A percentile compares a stretch with the other conserved stretches of the same genome.
Conservation (phyloP, 2,113 vertebrate species). For the Strigops habroptila region DNA sequence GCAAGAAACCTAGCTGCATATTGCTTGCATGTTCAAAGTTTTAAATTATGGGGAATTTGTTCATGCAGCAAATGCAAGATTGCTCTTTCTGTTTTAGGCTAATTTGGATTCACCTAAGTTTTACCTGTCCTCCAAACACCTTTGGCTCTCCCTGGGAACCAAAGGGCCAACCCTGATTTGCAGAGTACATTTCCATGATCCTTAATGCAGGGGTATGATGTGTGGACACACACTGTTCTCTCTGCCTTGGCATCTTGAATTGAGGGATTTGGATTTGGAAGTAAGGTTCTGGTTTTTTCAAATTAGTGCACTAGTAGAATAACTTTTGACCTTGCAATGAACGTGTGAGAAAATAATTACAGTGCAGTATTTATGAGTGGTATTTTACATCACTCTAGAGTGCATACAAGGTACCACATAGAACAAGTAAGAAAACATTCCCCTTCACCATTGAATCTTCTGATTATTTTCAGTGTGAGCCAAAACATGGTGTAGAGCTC, state of each 20-base stretch:
- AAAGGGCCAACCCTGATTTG: background rate
- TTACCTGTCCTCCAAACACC: background rate
- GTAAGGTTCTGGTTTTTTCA: background rate
- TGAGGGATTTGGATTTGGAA: background rate
- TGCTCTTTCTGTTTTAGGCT: background rate
- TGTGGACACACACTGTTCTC: background rate
- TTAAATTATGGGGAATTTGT: background rate
- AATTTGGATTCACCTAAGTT: background rate
- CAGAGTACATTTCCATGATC: background rate
- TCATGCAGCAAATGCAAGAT: background rate
- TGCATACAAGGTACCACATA: background rate
- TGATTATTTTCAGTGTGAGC: background rate
- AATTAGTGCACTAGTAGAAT: background rate
- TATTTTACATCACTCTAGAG: background rate
- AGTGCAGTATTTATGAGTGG: conserved; percentile 22
- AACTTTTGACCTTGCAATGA: conserved; percentile 22
- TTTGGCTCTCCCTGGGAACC: background rate
- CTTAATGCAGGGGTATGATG: background rate
- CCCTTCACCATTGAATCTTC: background rate
- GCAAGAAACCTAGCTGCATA: background rate
- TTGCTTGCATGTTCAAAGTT: background rate
- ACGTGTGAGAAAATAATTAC: conserved; percentile 18
- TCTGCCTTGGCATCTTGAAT: background rate
- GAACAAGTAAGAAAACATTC: background rate
- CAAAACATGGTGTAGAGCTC: background rate